Conservation (phyloP, 2,888 invertebrate genomes). For the Scaptomyza cyrtandrae region DNA sequence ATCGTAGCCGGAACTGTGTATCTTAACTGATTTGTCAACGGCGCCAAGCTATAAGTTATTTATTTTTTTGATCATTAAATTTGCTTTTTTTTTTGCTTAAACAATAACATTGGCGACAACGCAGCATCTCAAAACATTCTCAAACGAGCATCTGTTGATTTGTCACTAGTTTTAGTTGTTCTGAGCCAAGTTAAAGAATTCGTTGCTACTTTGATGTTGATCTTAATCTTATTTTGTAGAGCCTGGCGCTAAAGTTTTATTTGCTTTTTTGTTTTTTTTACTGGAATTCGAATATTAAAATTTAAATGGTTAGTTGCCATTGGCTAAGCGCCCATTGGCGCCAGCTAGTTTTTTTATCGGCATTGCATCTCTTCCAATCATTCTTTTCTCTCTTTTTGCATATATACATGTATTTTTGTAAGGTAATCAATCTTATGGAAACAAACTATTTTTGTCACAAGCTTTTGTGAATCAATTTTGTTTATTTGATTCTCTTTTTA, state of each 20-base stretch:
- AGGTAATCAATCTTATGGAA: constrained; percentile 59
- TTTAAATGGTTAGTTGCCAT: constrained; percentile 48
- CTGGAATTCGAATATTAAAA: constrained; percentile 62
- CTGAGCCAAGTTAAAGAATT: constrained; percentile 50
- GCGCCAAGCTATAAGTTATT: constrained; percentile 52
- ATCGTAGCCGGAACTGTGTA: constrained; percentile 25
- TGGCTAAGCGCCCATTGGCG: constrained; percentile 45
- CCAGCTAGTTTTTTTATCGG: constrained; percentile 20
- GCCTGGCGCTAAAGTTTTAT: constrained; percentile 69
- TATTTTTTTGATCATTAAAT: constrained; percentile 68
- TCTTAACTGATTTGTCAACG: constrained; percentile 61
- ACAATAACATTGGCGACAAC: constrained; percentile 24
- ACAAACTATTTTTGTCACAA: constrained; percentile 18
- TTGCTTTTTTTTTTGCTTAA: constrained; percentile 12
- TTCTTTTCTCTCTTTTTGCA: constrained; percentile 9
- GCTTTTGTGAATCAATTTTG: constrained; percentile 51
- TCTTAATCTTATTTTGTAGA: constrained; percentile 73
- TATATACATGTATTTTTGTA: constrained; percentile 13
- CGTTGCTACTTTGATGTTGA: constrained; percentile 64
- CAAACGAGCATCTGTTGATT: constrained; percentile 16
- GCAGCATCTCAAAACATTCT: constrained; percentile 43
- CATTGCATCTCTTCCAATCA: background rate
- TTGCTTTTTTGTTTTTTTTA: constrained; percentile 34
- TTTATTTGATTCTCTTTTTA: constrained; percentile 20
- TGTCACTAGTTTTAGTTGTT: constrained; percentile 41